Evolutionary conservation across 2,113 vertebrate species (phyloP).

Genomic region (Pangasianodon gigas): DNA sequence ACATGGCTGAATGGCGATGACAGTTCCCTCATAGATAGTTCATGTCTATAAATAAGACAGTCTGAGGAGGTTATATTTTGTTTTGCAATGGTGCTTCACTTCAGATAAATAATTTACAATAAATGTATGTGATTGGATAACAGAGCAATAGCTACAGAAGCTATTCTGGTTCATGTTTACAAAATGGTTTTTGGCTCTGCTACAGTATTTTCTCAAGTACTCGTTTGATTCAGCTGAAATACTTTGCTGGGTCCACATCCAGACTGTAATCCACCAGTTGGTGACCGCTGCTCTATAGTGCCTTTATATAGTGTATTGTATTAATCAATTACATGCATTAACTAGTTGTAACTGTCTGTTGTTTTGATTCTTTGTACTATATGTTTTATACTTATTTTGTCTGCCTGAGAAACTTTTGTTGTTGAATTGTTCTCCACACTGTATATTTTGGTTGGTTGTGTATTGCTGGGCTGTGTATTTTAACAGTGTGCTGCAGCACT

Average conservation of each 20-base stretch:
- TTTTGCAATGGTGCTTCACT: not conserved
- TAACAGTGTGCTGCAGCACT: slow-evolving; percentile 42
- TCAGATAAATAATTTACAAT: not conserved
- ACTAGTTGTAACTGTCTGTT: not conserved
- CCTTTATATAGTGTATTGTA: not conserved
- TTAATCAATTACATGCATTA: not conserved
- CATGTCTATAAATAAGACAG: not conserved
- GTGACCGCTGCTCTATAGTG: not conserved
- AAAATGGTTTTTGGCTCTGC: not conserved
- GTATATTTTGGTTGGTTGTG: slow-evolving; percentile 20
- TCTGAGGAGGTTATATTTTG: not conserved
- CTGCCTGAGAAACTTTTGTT: not conserved
- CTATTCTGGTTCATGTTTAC: not conserved
- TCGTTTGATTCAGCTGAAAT: not conserved
- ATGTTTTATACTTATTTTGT: not conserved
- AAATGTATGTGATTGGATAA: not conserved
- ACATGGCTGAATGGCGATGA: not conserved
- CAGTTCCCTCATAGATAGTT: no score
- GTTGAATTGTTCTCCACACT: not conserved
- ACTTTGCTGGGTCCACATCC: not conserved
- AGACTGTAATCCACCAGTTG: not conserved
- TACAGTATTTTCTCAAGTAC: not conserved
- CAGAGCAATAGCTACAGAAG: not conserved
- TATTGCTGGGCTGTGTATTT: slow-evolving; percentile 23
- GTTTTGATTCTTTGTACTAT: not conserved